These are phyloP conservation scores for Paralichthys olivaceus DNA, from an alignment of 2,113 vertebrate genomes.

Conservation along the genomic window DNA sequence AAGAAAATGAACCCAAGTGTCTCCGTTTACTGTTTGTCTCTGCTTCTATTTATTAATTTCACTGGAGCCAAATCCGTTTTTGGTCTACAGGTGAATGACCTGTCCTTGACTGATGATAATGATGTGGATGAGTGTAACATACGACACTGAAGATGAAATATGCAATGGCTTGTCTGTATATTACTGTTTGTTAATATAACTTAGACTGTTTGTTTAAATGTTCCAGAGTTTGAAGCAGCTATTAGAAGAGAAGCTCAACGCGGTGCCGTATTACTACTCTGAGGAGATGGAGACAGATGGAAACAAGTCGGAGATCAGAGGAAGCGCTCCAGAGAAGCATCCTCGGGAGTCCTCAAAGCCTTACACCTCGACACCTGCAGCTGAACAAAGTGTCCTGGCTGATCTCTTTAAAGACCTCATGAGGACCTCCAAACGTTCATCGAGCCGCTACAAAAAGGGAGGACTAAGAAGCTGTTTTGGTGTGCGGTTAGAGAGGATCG, in stretches of 20 bases:
- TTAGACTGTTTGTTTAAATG: not conserved
- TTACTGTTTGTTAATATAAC: not conserved
- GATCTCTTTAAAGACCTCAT: constrained; percentile 78
- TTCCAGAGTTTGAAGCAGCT: constrained; percentile 76
- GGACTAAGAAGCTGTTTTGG: constrained; percentile 85
- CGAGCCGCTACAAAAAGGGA: constrained; percentile 82
- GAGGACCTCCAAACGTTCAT: constrained; percentile 80
- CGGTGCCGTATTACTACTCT: constrained; percentile 37
- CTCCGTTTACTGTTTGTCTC: constrained; percentile 66
- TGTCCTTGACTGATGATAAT: not conserved
- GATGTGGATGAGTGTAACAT: not conserved
- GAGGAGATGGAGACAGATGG: constrained; percentile 49
- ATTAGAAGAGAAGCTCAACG: constrained; percentile 69
- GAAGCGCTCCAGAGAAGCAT: constrained; percentile 8
- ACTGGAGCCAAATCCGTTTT: constrained; percentile 68
- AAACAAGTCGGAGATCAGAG: constrained; percentile 50
- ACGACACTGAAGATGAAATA: not conserved
- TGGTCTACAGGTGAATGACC: constrained; percentile 73
- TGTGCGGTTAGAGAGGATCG: constrained; percentile 83
- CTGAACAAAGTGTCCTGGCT: constrained; percentile 53
- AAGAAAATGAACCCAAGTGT: constrained; percentile 79
- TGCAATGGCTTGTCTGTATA: not conserved
- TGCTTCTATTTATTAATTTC: constrained; percentile 74
- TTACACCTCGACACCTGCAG: constrained; percentile 49
- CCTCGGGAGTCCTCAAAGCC: constrained; percentile 57